These are phyloP conservation scores for Coranthus polyacanthus DNA, from an alignment of 2,797 vertebrate species.

Conservation along the genomic window DNA sequence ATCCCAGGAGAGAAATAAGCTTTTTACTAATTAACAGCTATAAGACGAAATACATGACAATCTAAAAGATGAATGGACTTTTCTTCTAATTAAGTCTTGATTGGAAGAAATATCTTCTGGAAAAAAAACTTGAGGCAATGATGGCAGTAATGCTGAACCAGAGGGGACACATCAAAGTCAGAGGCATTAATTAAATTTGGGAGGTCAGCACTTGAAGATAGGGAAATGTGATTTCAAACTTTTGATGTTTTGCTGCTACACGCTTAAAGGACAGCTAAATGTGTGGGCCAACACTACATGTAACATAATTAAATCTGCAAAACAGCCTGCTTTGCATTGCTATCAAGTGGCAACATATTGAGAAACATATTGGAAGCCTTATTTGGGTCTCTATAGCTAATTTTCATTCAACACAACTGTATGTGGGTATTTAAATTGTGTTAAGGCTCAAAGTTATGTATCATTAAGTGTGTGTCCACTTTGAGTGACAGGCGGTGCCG, in stretches of 20 bases:
- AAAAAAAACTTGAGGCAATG: not conserved
- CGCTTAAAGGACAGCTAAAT: not conserved
- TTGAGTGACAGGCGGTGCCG: too few species aligned
- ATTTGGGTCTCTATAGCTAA: too few species aligned
- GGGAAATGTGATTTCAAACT: not conserved
- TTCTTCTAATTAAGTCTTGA: constrained; percentile 41
- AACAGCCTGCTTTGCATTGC: too few species aligned
- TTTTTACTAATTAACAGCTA: constrained; percentile 41
- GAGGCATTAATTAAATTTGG: constrained; percentile 2
- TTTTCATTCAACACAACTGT: too few species aligned
- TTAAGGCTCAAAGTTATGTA: too few species aligned
- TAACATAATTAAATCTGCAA: too few species aligned
- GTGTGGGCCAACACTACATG: not conserved
- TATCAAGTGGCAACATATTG: too few species aligned
- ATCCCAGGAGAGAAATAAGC: constrained; percentile 26
- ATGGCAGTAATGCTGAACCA: constrained; percentile 16
- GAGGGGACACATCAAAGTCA: constrained; percentile 34
- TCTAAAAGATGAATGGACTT: constrained; percentile 14
- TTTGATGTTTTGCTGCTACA: constrained; percentile 2
- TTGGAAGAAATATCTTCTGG: constrained; percentile 19
- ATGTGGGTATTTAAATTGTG: too few species aligned
- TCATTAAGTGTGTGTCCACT: too few species aligned
- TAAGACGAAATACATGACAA: constrained; percentile 30
- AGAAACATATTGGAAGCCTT: too few species aligned
- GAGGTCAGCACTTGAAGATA: constrained; percentile 8